These are phyloP conservation scores for Xylocampa areola DNA, from an alignment of 2,888 invertebrate genomes.

Conservation along the genomic window DNA sequence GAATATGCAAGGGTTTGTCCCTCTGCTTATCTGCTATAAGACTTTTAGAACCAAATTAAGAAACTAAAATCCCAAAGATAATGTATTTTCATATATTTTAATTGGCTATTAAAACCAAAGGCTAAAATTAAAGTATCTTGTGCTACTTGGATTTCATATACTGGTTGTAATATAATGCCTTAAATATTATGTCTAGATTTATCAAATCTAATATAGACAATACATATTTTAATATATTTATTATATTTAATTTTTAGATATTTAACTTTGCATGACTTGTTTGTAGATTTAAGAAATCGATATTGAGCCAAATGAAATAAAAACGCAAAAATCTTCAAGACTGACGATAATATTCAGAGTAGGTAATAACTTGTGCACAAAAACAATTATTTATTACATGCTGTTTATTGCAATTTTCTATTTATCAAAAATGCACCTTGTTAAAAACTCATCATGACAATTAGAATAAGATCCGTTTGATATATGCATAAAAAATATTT, in stretches of 20 bases:
- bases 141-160: constrained; percentile 82
- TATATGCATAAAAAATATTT: constrained; percentile 79
- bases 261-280: constrained; percentile 86
- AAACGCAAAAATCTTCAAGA: constrained; percentile 88
- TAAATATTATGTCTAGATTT: constrained; percentile 76
- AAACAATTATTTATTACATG: constrained; percentile 68
- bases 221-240: constrained; percentile 79
- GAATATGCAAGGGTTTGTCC: constrained; percentile 36
- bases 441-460: constrained; percentile 90
- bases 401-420: constrained; percentile 76
- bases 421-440: constrained; percentile 86
- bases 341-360: constrained; percentile 90
- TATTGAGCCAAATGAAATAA: constrained; percentile 86
- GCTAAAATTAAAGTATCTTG: constrained; percentile 73
- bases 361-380: constrained; percentile 87
- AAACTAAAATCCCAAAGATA: constrained; percentile 69
- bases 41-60: constrained; percentile 60
- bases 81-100: constrained; percentile 62
- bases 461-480: constrained; percentile 85
- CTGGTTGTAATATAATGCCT: constrained; percentile 78
- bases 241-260: constrained; percentile 84
- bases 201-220: constrained; percentile 54
- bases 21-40: constrained; percentile 51
- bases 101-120: constrained; percentile 86
- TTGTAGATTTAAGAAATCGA: constrained; percentile 80